Conservation (phyloP, 2,888 invertebrate species). For the Isoperla grammatica region DNA sequence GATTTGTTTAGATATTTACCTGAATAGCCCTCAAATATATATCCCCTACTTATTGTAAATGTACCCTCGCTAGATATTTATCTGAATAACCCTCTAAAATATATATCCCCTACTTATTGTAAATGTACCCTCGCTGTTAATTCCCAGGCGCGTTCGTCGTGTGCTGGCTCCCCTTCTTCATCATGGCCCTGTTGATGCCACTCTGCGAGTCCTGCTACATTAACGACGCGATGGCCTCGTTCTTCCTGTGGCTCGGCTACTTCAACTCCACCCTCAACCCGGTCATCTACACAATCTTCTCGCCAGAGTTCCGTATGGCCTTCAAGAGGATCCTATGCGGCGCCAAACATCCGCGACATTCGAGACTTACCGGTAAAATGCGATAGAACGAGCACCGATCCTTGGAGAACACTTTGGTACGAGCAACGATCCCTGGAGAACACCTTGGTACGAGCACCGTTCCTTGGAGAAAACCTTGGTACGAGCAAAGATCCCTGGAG, state of each 20-base stretch:
- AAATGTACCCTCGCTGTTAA: no score
- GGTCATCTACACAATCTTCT: slow-evolving; percentile 89
- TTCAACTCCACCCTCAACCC: slow-evolving; percentile 89
- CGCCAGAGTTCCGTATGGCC: slow-evolving; percentile 85
- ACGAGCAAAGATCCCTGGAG: no score
- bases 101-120: no score
- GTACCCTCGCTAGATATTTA: no score
- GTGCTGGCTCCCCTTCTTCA: slow-evolving; percentile 94
- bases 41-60: no score
- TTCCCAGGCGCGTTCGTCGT: slow-evolving; percentile 74
- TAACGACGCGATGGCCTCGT: slow-evolving; percentile 65
- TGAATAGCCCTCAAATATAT: no score
- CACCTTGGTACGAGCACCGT: background rate
- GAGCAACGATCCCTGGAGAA: background rate
- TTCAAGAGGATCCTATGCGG: slow-evolving; percentile 83
- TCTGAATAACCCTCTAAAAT: no score
- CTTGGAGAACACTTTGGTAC: background rate
- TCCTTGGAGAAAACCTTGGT: no score
- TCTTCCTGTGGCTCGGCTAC: slow-evolving; percentile 87
- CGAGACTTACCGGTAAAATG: slow-evolving; percentile 33
- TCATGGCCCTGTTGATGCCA: slow-evolving; percentile 79
- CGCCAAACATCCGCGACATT: slow-evolving; percentile 38
- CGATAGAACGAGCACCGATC: slow-evolving; percentile 21
- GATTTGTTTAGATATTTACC: no score
- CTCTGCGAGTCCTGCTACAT: slow-evolving; percentile 64